Conservation (phyloP, 1,140 invertebrate genomes). For the Sycobia sp. region DNA sequence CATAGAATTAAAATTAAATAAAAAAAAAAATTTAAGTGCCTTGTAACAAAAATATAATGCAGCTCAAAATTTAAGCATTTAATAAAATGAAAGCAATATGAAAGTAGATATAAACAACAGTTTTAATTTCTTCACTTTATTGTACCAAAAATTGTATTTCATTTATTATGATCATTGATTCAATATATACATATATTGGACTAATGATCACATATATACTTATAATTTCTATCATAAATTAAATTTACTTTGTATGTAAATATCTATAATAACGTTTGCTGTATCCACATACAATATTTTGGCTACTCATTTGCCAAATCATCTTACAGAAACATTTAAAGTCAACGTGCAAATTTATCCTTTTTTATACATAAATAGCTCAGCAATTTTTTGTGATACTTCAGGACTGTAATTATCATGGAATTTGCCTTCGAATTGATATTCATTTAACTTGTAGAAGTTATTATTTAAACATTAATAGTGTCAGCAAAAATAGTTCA, state of each 20-base stretch:
- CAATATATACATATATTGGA: conserved; percentile 31
- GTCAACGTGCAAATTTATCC: conserved; percentile 28
- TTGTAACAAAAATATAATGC: background rate
- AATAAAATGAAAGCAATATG: background rate
- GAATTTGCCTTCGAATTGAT: too few relatives aligned
- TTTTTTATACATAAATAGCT: conserved; percentile 31
- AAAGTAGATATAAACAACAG: conserved; percentile 12
- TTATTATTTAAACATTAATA: too few relatives aligned
- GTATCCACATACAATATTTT: conserved; percentile 20
- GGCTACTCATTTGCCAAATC: conserved; percentile 16
- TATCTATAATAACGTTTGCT: conserved; percentile 31
- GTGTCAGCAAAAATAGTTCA: too few relatives aligned
- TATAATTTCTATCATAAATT: conserved; percentile 32
- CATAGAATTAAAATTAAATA: too few relatives aligned
- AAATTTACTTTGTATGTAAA: conserved; percentile 35
- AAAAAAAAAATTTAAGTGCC: too few relatives aligned
- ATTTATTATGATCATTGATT: conserved; percentile 31
- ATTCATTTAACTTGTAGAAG: too few relatives aligned
- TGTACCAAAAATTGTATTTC: conserved; percentile 38
- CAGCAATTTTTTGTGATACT: conserved; percentile 19
- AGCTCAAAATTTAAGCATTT: background rate
- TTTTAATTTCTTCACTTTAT: conserved; percentile 33
- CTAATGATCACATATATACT: conserved; percentile 29
- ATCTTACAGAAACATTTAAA: conserved; percentile 28
- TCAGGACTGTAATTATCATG: conserved; percentile 19